Conservation (phyloP, 2,888 invertebrate species). For the Hypolimnas misippus region DNA sequence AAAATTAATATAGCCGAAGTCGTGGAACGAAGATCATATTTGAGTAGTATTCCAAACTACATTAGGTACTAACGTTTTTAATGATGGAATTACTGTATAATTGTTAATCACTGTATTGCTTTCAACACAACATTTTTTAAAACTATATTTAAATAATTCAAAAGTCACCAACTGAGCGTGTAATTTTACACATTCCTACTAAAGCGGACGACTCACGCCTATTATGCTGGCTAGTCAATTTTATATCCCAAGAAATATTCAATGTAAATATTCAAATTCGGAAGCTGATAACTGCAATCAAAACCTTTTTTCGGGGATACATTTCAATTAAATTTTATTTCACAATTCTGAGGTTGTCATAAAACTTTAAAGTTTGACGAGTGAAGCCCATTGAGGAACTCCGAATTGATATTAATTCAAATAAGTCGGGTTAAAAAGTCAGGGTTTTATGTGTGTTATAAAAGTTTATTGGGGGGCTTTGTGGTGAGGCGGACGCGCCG, state of each 20-base stretch:
- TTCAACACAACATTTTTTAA: too few species aligned
- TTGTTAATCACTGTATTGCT: too few species aligned
- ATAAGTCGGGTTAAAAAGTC: conserved; percentile 84
- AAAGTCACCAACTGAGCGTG: conserved; percentile 4
- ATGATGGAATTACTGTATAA: too few species aligned
- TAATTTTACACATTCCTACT: conserved; percentile 4
- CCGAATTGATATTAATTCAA: conserved; percentile 84
- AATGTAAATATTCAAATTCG: conserved; percentile 83
- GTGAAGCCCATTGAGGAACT: conserved; percentile 84
- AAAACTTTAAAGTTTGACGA: conserved; percentile 83
- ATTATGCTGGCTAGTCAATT: conserved; percentile 42
- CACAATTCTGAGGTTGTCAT: conserved; percentile 80
- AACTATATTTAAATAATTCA: too few species aligned
- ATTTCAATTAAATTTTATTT: conserved; percentile 84
- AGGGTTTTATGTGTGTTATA: conserved; percentile 82
- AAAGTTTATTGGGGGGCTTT: conserved; percentile 83
- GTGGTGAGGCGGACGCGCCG: conserved; percentile 81
- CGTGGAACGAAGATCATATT: too few species aligned
- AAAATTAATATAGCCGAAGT: too few species aligned
- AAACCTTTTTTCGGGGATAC: conserved; percentile 73
- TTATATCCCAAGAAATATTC: conserved; percentile 58
- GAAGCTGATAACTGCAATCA: conserved; percentile 83
- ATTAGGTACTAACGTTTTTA: too few species aligned
- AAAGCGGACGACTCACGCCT: conserved; percentile 18
- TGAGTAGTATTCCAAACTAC: too few species aligned